Evolutionary conservation across 2,797 vertebrate genomes (phyloP), one percentile per base, ranked within the genome.

Genomic region (Amniataba percoides): DNA sequence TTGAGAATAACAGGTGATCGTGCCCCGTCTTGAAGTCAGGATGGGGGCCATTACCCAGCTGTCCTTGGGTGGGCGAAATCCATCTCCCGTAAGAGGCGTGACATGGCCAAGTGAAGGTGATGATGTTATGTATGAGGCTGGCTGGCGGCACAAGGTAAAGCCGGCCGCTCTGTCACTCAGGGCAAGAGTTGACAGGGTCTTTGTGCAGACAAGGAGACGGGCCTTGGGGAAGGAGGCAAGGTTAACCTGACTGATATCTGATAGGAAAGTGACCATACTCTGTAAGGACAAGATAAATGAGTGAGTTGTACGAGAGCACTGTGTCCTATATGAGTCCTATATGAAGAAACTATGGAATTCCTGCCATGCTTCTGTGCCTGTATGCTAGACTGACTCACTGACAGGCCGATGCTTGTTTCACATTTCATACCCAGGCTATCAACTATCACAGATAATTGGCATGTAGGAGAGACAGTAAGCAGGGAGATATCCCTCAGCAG

Each of bases 41-140:
- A 92, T 78, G 67, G 73, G 89, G 84, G 80, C 87, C 89, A 92
- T 94, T 94, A 94, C 84, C 82, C 79, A 58, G 79, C 84, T 71
- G 94, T 94, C 95, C 95, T 95, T 95, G 94, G 81, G 40, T 57
- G 31, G 58, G 53, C 82, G 60, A 60, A 85, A 95, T 95, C 84
- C 80, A 87, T 95, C 93, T 93, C 78, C 71, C 7, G n/a, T 83
- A 86, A 85, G 84, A 93, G 90, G 83, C 85, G 67, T 88, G 90
- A 85, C 91, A 92, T 75, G 77, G 86, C 87, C 87, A 89, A 92
- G 92, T 89, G 90, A 94, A 94, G 92, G 94, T 93, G 93, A 94
- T 90, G 87, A 85, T 87, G 88, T 93, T 91, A 94, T 93, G 90
- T 87, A 95, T 95, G 93, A 89, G 90, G 82, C 74, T 64, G 80